phyloP scores from a whole-genome alignment of 1,140 invertebrate genomes.

The Hirudo medicinalis region DNA sequence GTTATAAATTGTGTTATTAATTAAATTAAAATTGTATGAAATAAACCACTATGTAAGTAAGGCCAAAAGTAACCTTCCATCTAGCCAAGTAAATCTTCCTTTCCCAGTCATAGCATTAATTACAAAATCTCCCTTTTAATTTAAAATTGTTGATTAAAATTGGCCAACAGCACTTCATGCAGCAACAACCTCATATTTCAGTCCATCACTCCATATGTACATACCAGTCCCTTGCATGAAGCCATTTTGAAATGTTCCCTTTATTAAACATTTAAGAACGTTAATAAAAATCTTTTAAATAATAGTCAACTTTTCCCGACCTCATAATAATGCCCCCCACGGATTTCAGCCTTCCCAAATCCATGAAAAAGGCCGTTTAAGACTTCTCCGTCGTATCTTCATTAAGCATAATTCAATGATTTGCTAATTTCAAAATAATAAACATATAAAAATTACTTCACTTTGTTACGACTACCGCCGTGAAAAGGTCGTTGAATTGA shows the following conservation, averaged over 20 bases:
- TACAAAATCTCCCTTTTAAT: conserved; percentile 23
- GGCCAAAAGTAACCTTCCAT: conserved; percentile 32
- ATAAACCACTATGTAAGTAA: neutral
- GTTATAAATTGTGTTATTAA: too few relatives aligned
- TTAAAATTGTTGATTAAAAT: conserved; percentile 17
- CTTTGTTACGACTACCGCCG: too few relatives aligned
- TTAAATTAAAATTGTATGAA: too few relatives aligned
- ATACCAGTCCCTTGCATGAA: conserved; percentile 40
- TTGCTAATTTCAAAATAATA: too few relatives aligned
- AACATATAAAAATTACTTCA: too few relatives aligned
- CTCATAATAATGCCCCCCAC: conserved; percentile 36
- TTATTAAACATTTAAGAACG: conserved; percentile 9
- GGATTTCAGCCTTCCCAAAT: conserved; percentile 31
- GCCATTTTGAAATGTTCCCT: conserved; percentile 37
- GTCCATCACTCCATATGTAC: conserved; percentile 37
- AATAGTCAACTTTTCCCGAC: conserved; percentile 24
- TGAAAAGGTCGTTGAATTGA: too few relatives aligned
- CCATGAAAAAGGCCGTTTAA: conserved; percentile 38
- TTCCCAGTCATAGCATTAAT: conserved; percentile 39
- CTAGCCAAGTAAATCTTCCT: conserved; percentile 36
- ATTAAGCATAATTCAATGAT: too few relatives aligned
- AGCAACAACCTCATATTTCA: conserved; percentile 35
- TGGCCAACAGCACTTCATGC: neutral
- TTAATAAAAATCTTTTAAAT: neutral
- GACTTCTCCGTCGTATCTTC: conserved; percentile 37